phyloP scores from a whole-genome alignment of 2,797 vertebrate species.

The Gobio occitaniae region DNA sequence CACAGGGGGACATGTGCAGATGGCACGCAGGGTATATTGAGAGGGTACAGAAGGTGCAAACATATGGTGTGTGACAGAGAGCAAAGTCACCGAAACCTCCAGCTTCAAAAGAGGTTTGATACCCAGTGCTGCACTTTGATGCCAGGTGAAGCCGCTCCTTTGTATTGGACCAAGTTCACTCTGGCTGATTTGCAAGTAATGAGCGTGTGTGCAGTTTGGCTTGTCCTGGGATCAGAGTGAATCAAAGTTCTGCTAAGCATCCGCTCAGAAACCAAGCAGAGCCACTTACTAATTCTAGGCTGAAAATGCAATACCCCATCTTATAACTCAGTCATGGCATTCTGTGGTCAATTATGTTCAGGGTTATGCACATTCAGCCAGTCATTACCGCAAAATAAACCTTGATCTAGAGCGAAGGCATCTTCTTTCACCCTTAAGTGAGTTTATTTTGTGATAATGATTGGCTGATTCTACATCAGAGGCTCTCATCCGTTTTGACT shows the following conservation, averaged over 20 bases:
- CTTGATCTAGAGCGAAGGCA: too few relatives aligned
- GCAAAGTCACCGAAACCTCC: slow-evolving; percentile 53
- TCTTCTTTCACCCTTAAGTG: neutral
- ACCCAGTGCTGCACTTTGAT: neutral
- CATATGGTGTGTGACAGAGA: slow-evolving; percentile 59
- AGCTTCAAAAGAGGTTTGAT: slow-evolving; percentile 18
- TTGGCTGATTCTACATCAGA: neutral
- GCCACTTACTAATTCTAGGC: neutral
- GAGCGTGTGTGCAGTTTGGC: neutral
- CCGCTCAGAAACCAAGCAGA: neutral
- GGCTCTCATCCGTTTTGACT: neutral
- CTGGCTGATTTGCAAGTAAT: neutral
- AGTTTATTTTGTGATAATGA: slow-evolving; percentile 5
- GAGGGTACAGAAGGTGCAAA: slow-evolving; percentile 59
- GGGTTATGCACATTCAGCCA: neutral
- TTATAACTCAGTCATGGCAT: neutral
- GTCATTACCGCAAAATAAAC: neutral
- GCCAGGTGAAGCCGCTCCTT: slow-evolving; percentile 45
- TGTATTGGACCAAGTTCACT: slow-evolving; percentile 18
- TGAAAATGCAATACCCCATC: neutral
- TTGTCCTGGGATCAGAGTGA: neutral
- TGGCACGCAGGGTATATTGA: slow-evolving; percentile 40
- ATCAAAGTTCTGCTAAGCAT: slow-evolving; percentile 1
- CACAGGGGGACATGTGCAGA: slow-evolving; percentile 45
- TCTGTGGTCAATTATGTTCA: neutral